phyloP scores from a whole-genome alignment of 2,888 invertebrate species.

The Synanthedon andrenaeformis region DNA sequence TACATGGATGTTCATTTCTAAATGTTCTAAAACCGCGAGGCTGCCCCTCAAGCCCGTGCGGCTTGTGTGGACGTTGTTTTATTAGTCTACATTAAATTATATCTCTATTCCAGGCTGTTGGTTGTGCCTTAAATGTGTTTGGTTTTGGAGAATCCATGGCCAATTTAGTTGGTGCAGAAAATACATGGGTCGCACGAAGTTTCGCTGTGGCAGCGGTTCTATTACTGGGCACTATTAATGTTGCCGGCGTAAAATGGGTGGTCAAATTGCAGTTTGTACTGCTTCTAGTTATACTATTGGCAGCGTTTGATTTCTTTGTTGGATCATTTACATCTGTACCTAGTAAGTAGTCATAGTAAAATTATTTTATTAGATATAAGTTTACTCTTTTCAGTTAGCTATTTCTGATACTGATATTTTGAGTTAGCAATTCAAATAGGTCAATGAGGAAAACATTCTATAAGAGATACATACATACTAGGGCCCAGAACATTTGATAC shows the following conservation, averaged over 20 bases:
- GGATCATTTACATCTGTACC: conserved; percentile 86
- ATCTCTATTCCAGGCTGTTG: conserved; percentile 80
- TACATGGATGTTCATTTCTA: too few species aligned
- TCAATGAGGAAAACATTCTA: too few species aligned
- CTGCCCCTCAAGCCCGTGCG: too few species aligned
- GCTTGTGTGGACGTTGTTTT: too few species aligned
- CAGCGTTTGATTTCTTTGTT: conserved; percentile 93
- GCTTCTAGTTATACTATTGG: conserved; percentile 85
- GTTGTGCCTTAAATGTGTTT: conserved; percentile 94
- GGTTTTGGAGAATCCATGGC: conserved; percentile 98
- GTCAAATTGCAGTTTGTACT: conserved; percentile 93
- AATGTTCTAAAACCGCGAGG: too few species aligned
- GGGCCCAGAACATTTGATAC: too few species aligned
- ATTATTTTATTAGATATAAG: background rate
- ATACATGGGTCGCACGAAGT: conserved; percentile 84
- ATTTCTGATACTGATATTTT: too few species aligned
- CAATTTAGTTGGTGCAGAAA: conserved; percentile 79
- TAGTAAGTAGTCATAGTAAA: conserved; percentile 58
- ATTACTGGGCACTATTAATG: conserved; percentile 88
- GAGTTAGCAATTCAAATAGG: too few species aligned
- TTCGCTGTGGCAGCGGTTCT: conserved; percentile 91
- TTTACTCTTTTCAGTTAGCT: background rate
- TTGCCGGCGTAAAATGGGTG: conserved; percentile 98
- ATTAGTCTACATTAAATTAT: too few species aligned
- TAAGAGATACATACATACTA: too few species aligned